A percentile compares a stretch with the other conserved stretches of the same genome.
Evolutionary conservation across 35 echinoderm and acorn worm genomes (phyloP).

Genomic region (Nesometra sesokonis): DNA sequence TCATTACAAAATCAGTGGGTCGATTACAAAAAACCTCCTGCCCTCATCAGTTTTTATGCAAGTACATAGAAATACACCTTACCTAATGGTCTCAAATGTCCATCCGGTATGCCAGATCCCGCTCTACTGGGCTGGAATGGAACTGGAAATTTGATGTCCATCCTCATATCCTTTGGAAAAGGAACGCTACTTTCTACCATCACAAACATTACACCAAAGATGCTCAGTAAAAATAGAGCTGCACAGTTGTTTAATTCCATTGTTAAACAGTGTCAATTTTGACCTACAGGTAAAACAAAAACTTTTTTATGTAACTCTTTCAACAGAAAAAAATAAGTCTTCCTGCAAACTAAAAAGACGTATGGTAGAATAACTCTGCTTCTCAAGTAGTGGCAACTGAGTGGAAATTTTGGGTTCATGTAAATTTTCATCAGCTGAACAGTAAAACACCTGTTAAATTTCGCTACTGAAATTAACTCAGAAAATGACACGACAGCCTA

Average conservation of each 20-base stretch:
- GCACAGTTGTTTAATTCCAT: background rate
- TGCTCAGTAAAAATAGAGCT: background rate
- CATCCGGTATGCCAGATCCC: slow-evolving; percentile 19
- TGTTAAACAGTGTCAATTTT: no score
- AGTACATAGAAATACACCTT: background rate
- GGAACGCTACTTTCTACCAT: slow-evolving; percentile 1
- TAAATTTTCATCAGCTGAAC: no score
- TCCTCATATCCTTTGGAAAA: slow-evolving; percentile 33
- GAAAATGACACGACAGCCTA: background rate
- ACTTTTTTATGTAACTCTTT: no score
- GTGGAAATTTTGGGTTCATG: no score
- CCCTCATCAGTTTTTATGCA: no score
- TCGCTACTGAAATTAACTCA: background rate
- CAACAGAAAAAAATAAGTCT: no score
- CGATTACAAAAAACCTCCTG: no score
- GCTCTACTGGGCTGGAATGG: slow-evolving; percentile 17
- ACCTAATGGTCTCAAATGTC: slow-evolving; percentile 48
- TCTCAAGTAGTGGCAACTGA: no score
- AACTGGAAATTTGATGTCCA: background rate
- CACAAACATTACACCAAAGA: background rate
- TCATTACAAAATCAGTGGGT: no score
- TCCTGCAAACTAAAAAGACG: no score
- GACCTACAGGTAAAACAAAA: no score
- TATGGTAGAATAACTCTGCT: no score
- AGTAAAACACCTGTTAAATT: background rate